These are phyloP conservation scores for Emmelina monodactyla DNA, from an alignment of 2,888 invertebrate species.

Conservation along the genomic window DNA sequence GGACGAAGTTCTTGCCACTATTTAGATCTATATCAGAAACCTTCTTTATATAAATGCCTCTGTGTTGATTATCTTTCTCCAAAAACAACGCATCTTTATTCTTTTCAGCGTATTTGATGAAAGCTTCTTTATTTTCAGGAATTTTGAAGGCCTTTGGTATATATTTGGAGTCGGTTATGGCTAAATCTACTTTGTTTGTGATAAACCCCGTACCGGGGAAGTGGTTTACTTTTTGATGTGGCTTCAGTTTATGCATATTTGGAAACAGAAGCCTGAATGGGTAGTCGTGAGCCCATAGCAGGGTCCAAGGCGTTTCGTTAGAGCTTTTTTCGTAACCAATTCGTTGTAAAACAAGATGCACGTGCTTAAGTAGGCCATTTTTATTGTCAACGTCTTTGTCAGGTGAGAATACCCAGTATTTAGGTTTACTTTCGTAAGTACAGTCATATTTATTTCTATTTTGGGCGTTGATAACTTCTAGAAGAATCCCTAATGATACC, in stretches of 20 bases:
- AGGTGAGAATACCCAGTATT: constrained; percentile 69
- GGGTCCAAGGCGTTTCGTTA: constrained; percentile 74
- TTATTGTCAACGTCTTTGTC: constrained; percentile 59
- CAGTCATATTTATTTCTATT: constrained; percentile 17
- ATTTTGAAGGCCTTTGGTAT: constrained; percentile 90
- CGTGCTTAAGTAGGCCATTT: constrained; percentile 79
- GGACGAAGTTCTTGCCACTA: constrained; percentile 81
- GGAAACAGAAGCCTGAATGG: constrained; percentile 74
- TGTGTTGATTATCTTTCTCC: constrained; percentile 90
- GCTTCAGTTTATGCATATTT: constrained; percentile 64
- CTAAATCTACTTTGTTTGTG: constrained; percentile 89
- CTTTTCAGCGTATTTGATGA: constrained; percentile 71
- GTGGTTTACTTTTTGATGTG: constrained; percentile 88
- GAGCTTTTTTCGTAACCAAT: constrained; percentile 74
- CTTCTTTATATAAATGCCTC: constrained; percentile 81
- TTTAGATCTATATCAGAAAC: constrained; percentile 75
- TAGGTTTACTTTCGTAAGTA: constrained; percentile 19
- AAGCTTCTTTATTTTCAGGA: constrained; percentile 75
- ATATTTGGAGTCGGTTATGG: constrained; percentile 78
- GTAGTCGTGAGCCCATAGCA: constrained; percentile 95
- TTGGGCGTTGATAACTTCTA: constrained; percentile 35
- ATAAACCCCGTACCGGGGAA: constrained; percentile 94
- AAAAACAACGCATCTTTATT: constrained; percentile 82
- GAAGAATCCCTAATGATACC: constrained; percentile 33
- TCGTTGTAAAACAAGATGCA: constrained; percentile 77